Percentiles rank a stretch among this genome's conserved stretches.
Evolutionary conservation across 2,797 vertebrate genomes (phyloP).

Genomic region (Lacerta agilis): DNA sequence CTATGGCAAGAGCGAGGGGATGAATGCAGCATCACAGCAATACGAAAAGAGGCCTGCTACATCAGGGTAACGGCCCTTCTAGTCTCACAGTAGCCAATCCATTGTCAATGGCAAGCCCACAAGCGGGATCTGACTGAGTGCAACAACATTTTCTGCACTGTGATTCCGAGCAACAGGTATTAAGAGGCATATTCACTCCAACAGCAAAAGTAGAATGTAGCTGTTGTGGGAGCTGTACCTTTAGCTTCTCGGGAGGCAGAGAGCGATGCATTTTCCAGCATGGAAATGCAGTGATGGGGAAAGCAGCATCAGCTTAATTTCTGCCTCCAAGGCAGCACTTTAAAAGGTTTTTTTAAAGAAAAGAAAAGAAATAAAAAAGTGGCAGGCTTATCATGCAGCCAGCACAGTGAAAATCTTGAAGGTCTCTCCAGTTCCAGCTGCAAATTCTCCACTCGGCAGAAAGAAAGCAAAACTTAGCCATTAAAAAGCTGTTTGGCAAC

Average conservation of each 20-base stretch:
- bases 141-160: no score
- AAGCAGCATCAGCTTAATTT: neutral
- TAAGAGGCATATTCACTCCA: no score
- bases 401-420: constrained; percentile 16
- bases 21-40: no score
- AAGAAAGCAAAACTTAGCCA: constrained; percentile 36
- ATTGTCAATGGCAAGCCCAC: no score
- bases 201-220: no score
- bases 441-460: constrained; percentile 46
- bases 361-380: neutral
- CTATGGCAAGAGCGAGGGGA: no score
- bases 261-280: neutral
- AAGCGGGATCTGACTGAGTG: no score
- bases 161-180: no score
- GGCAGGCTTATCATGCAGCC: neutral
- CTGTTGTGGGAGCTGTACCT: neutral
- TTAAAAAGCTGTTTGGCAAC: constrained; percentile 63
- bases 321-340: no score
- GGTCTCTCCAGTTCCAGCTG: constrained; percentile 45
- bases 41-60: no score
- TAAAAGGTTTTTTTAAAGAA: neutral
- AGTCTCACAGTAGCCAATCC: no score
- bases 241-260: neutral
- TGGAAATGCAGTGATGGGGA: neutral
- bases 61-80: no score